phyloP scores from a whole-genome alignment of 2,888 invertebrate species.

The Chelonus formosanus region DNA sequence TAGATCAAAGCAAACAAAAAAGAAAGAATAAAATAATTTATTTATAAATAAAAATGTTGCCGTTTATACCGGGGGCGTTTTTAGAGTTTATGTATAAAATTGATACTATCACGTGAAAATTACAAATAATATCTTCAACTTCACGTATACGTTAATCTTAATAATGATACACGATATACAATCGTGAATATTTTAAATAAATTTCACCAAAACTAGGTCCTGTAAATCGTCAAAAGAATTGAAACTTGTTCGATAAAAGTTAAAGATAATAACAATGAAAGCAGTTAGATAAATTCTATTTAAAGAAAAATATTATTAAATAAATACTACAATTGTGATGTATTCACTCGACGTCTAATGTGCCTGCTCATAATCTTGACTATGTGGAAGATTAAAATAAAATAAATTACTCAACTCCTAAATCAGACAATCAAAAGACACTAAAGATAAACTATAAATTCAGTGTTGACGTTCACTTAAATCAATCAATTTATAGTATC shows the following conservation, averaged over 20 bases:
- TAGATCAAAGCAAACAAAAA: constrained; percentile 5
- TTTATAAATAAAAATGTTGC: constrained; percentile 16
- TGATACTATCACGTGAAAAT: constrained; percentile 18
- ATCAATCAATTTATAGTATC: no score
- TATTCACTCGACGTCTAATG: constrained; percentile 52
- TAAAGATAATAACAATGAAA: constrained; percentile 30
- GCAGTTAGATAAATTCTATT: constrained; percentile 44
- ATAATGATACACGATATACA: no score
- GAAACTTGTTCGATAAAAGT: constrained; percentile 63
- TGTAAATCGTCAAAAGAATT: constrained; percentile 53
- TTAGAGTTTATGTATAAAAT: constrained; percentile 24
- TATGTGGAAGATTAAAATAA: constrained; percentile 3
- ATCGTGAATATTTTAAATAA: no score
- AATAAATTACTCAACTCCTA: constrained; percentile 11
- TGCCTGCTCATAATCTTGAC: constrained; percentile 41
- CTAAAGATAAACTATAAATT: neutral
- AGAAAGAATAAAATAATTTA: constrained; percentile 25
- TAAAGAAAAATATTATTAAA: constrained; percentile 42
- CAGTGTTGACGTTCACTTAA: no score
- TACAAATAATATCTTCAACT: neutral
- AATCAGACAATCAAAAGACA: constrained; percentile 11
- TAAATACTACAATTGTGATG: constrained; percentile 41
- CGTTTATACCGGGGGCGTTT: constrained; percentile 32
- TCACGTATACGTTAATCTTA: no score
- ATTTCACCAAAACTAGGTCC: no score